Conservation (phyloP, 2,888 invertebrate genomes). For the Sisyra nigra region DNA sequence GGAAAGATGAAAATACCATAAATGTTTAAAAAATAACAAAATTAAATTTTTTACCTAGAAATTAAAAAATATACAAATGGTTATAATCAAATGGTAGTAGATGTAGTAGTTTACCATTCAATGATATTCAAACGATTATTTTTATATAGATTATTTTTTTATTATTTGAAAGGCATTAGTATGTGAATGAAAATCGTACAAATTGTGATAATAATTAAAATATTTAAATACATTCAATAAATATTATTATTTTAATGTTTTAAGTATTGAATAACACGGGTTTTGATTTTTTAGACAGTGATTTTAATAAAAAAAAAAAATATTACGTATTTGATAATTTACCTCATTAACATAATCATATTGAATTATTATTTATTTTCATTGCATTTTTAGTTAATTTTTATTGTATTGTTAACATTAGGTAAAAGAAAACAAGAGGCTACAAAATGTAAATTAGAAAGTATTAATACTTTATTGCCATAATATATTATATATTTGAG, state of each 20-base stretch:
- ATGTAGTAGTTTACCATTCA: background rate
- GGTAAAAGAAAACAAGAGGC: no score
- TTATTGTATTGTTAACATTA: no score
- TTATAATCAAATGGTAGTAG: background rate
- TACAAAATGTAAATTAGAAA: no score
- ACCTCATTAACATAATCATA: no score
- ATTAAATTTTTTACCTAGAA: no score
- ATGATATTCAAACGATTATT: background rate
- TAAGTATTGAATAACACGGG: background rate
- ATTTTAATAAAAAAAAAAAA: background rate
- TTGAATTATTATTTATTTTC: no score
- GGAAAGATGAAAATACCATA: no score
- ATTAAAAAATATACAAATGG: no score
- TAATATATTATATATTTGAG: no score
- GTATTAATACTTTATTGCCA: no score
- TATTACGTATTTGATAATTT: background rate
- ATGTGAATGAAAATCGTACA: conserved; percentile 2
- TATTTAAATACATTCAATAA: background rate
- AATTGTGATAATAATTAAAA: background rate
- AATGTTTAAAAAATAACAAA: no score
- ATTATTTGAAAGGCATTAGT: background rate
- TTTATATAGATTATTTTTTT: conserved; percentile 1
- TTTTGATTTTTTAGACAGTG: background rate
- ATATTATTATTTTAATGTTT: background rate
- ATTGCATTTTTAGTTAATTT: no score